Evolutionary conservation across 2,888 invertebrate species (phyloP).

Genomic region (Parnassius glacialis): DNA sequence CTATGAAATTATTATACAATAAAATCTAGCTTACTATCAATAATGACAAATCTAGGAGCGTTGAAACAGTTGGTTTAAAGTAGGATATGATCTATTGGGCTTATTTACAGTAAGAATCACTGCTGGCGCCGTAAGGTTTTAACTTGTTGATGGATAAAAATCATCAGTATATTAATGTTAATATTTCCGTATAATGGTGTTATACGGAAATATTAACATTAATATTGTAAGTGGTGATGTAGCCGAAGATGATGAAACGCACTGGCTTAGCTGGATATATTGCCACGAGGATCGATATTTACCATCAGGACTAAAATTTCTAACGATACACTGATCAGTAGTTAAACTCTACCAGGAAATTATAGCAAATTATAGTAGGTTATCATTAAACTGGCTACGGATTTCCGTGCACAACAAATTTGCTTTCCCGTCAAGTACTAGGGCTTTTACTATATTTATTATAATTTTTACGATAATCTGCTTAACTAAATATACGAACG

Average conservation of each 20-base stretch:
- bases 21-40: conserved; percentile 11
- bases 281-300: too few species aligned
- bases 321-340: too few species aligned
- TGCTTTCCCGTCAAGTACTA: neutral
- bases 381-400: neutral
- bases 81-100: conserved; percentile 24
- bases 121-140: conserved; percentile 17
- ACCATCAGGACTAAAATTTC: too few species aligned
- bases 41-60: conserved; percentile 15
- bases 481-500: neutral
- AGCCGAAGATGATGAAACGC: too few species aligned
- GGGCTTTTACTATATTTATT: neutral
- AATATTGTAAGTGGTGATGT: too few species aligned
- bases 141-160: conserved; percentile 24
- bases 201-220: conserved; percentile 15
- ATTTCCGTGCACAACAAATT: neutral
- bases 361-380: too few species aligned
- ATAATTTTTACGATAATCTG: neutral
- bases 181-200: too few species aligned
- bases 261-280: too few species aligned
- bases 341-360: too few species aligned
- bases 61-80: conserved; percentile 21
- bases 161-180: too few species aligned
- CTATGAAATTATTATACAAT: conserved; percentile 24
- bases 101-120: conserved; percentile 12